phyloP scores from a whole-genome alignment of 2,888 invertebrate species.

The Mimas tiliae region DNA sequence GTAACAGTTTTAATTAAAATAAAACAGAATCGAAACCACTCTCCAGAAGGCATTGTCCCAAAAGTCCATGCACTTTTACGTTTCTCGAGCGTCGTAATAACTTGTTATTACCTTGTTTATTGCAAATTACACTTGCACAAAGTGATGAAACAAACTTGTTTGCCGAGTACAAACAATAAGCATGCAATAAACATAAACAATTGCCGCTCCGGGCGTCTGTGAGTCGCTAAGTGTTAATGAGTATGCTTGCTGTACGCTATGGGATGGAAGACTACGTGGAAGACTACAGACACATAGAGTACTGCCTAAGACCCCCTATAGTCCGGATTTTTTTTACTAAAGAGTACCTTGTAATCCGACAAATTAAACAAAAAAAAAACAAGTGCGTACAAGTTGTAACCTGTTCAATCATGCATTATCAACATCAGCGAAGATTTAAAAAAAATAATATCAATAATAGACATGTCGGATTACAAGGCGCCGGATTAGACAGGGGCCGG shows the following conservation, averaged over 20 bases:
- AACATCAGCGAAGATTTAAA: no score
- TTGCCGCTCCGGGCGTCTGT: slow-evolving; percentile 62
- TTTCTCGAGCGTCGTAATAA: slow-evolving; percentile 35
- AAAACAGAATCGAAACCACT: not conserved
- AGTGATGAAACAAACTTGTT: slow-evolving; percentile 65
- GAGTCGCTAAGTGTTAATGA: slow-evolving; percentile 52
- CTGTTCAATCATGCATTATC: no score
- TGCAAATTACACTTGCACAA: slow-evolving; percentile 55
- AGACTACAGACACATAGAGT: not conserved
- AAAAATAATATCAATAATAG: no score
- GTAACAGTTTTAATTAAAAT: not conserved
- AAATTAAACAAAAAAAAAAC: no score
- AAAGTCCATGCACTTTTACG: slow-evolving; percentile 19
- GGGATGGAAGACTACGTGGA: slow-evolving; percentile 5
- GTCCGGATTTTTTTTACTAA: no score
- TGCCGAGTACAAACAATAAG: slow-evolving; percentile 69
- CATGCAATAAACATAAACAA: slow-evolving; percentile 76
- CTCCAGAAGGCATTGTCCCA: not conserved
- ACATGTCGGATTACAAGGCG: no score
- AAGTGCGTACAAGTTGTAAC: no score
- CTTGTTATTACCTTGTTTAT: slow-evolving; percentile 53
- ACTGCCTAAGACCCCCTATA: no score
- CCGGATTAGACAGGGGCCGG: no score
- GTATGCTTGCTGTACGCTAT: slow-evolving; percentile 26
- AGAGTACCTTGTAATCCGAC: no score